These are phyloP conservation scores for Lomographa bimaculata DNA, from an alignment of 2,888 invertebrate genomes.

Conservation along the genomic window DNA sequence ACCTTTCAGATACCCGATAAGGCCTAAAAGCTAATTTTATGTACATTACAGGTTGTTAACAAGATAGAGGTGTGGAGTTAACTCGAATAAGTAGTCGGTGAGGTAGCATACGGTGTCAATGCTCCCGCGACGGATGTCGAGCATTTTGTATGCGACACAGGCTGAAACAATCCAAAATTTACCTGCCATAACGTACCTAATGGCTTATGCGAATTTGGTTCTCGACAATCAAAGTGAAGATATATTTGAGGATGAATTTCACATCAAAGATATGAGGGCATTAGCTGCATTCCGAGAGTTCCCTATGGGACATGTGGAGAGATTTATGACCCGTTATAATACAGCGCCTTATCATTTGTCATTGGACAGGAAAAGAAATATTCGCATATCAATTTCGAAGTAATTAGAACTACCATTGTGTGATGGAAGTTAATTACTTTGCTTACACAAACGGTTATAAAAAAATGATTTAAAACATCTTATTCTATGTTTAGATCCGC, in stretches of 20 bases:
- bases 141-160: constrained; percentile 40
- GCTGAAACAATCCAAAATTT: constrained; percentile 34
- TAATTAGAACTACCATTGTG: too few relatives aligned
- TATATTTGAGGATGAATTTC: constrained; percentile 2
- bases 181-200: constrained; percentile 28
- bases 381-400: too few relatives aligned
- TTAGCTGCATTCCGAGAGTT: too few relatives aligned
- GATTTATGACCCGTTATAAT: constrained; percentile 1
- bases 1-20: constrained; percentile 36
- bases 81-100: constrained; percentile 33
- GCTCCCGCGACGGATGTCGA: constrained; percentile 45
- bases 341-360: too few relatives aligned
- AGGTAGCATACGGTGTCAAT: constrained; percentile 45
- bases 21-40: constrained; percentile 34
- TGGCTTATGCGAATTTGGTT: constrained; percentile 21
- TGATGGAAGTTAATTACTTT: too few relatives aligned
- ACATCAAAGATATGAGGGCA: too few relatives aligned
- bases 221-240: constrained; percentile 5
- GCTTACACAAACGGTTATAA: too few relatives aligned
- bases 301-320: too few relatives aligned
- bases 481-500: too few relatives aligned
- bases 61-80: constrained; percentile 41
- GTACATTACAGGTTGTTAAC: constrained; percentile 45
- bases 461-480: too few relatives aligned
- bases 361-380: too few relatives aligned